These are phyloP conservation scores for Ellobius talpinus DNA, from an alignment of 2,113 vertebrate genomes.

Conservation along the genomic window DNA sequence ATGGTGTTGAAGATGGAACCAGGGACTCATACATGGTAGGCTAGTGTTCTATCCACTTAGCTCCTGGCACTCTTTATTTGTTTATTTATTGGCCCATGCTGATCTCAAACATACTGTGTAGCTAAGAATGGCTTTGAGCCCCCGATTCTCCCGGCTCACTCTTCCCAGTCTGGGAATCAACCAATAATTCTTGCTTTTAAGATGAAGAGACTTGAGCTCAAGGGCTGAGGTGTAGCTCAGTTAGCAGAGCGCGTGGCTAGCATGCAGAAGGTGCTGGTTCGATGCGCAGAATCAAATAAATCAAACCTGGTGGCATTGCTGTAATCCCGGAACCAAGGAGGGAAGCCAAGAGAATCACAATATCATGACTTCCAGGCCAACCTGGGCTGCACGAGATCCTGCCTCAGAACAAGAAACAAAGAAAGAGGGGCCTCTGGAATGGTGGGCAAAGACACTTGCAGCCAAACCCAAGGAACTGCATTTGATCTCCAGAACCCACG, in stretches of 20 bases:
- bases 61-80: not conserved
- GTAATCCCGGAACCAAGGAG: not conserved
- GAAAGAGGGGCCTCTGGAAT: not conserved
- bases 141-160: not conserved
- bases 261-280: not conserved
- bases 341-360: not conserved
- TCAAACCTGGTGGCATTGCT: not conserved
- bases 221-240: not conserved
- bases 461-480: not conserved
- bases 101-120: not conserved
- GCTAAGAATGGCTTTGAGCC: not conserved
- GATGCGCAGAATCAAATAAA: not conserved
- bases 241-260: too few species aligned
- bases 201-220: not conserved
- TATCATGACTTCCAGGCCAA: not conserved
- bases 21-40: not conserved
- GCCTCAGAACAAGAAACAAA: not conserved
- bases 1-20: too few species aligned
- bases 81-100: not conserved
- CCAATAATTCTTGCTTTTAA: not conserved
- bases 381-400: not conserved
- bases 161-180: not conserved
- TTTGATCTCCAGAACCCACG: not conserved
- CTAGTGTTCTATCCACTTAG: not conserved
- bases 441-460: not conserved